A percentile compares a stretch with the other conserved stretches of the same genome.
Conservation (phyloP, 2,888 invertebrate genomes). For the Rhagium mordax region DNA sequence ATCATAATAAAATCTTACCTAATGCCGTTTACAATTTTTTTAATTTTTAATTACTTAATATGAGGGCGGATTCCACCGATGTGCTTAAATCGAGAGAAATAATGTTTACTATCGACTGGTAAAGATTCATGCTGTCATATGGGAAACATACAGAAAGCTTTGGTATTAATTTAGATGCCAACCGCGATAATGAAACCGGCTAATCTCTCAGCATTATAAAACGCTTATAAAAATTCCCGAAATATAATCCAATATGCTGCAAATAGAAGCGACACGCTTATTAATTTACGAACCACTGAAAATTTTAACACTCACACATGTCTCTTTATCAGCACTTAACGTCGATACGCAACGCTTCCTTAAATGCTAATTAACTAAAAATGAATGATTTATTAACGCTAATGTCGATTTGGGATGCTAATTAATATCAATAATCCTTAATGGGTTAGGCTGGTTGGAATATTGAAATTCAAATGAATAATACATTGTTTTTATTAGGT, state of each 20-base stretch:
- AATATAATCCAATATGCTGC: background rate
- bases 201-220: too few species aligned
- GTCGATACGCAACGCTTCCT: background rate
- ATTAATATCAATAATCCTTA: conserved; percentile 20
- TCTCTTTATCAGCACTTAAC: background rate
- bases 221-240: too few species aligned
- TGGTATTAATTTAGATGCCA: too few species aligned
- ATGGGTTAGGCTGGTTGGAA: conserved; percentile 6
- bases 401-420: conserved; percentile 23
- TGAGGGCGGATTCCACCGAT: too few species aligned
- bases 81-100: too few species aligned
- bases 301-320: background rate
- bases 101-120: too few species aligned
- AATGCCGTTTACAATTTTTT: too few species aligned
- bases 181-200: too few species aligned
- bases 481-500: conserved; percentile 6
- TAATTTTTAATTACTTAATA: too few species aligned
- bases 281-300: background rate
- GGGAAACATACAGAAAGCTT: too few species aligned
- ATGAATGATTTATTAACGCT: conserved; percentile 12
- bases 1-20: too few species aligned
- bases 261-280: background rate
- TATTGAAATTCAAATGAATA: conserved; percentile 7
- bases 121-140: too few species aligned
- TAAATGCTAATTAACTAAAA: background rate